Conservation (phyloP, 2,888 invertebrate genomes). For the Drosophila multiciliata region DNA sequence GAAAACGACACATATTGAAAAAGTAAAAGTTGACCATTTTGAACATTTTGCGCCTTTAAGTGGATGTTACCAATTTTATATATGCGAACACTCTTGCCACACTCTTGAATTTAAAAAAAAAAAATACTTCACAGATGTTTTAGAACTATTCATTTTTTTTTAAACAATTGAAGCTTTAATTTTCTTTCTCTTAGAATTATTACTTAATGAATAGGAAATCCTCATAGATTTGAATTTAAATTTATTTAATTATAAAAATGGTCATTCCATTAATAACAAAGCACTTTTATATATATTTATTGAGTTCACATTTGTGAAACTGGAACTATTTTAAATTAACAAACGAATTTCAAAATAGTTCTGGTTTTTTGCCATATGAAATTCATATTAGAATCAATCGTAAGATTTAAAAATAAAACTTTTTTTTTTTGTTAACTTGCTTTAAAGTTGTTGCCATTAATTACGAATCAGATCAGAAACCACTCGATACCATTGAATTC, state of each 20-base stretch:
- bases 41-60: slow-evolving; percentile 37
- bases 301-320: background rate
- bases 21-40: slow-evolving; percentile 69
- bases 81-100: slow-evolving; percentile 11
- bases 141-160: slow-evolving; percentile 6
- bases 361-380: background rate
- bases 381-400: background rate
- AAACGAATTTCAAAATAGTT: background rate
- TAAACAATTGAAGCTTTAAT: background rate
- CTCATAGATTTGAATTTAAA: background rate
- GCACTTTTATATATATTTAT: background rate
- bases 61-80: slow-evolving; percentile 21
- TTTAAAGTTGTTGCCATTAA: slow-evolving; percentile 26
- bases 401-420: slow-evolving; percentile 1
- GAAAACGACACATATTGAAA: slow-evolving; percentile 69
- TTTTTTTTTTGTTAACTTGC: slow-evolving; percentile 14
- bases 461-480: slow-evolving; percentile 31
- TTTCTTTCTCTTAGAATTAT: background rate
- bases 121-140: background rate
- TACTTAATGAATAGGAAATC: background rate
- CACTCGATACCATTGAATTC: slow-evolving; percentile 27
- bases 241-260: too few species aligned
- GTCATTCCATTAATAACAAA: background rate
- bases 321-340: background rate
- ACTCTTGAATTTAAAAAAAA: too few species aligned